Evolutionary conservation across 2,113 vertebrate genomes (phyloP).

Genomic region (Gopherus evgoodei): DNA sequence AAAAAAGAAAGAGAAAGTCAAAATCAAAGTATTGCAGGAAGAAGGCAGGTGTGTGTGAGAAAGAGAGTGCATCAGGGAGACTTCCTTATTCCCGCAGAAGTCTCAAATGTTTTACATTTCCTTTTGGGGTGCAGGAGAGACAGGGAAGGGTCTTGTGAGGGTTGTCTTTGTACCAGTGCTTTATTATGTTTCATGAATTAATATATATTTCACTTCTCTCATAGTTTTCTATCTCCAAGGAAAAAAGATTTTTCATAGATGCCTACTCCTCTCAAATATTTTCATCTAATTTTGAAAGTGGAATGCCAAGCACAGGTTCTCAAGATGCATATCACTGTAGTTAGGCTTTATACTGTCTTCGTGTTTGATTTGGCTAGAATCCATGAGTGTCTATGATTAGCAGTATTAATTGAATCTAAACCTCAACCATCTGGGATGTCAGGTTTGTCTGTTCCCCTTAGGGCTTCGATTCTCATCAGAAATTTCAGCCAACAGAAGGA

Average conservation of each 20-base stretch:
- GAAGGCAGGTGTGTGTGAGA: background rate
- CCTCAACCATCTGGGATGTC: background rate
- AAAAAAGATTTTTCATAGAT: background rate
- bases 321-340: background rate
- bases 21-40: background rate
- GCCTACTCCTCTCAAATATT: background rate
- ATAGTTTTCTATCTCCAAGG: background rate
- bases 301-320: background rate
- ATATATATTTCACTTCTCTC: background rate
- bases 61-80: background rate
- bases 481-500: background rate
- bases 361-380: background rate
- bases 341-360: background rate
- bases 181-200: background rate
- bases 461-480: background rate
- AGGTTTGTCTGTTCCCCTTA: background rate
- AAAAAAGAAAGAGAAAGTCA: background rate
- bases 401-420: background rate
- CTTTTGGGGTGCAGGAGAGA: background rate
- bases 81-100: background rate
- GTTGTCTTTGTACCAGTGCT: background rate
- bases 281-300: background rate
- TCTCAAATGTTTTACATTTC: background rate
- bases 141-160: background rate
- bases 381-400: background rate